These are phyloP conservation scores for Cryptotermes secundus DNA, from an alignment of 1,140 invertebrate species.

Conservation along the genomic window DNA sequence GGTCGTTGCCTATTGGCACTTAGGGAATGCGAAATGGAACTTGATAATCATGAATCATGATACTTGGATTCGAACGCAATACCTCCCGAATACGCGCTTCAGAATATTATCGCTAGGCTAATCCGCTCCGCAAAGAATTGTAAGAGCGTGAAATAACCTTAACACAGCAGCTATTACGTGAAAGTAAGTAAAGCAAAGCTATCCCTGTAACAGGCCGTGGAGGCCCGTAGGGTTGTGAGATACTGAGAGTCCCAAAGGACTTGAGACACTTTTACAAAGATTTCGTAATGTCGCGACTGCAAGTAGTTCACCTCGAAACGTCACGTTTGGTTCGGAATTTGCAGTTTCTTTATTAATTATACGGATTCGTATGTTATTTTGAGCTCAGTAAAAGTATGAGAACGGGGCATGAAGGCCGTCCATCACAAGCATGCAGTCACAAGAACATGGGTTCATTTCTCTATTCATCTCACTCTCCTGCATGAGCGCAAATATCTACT, in stretches of 20 bases:
- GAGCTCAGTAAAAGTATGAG: not conserved
- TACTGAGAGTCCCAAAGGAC: not conserved
- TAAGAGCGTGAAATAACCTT: too few species aligned
- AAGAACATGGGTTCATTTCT: not conserved
- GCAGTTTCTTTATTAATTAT: not conserved
- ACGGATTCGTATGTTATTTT: not conserved
- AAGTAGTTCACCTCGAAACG: slow-evolving; percentile 1
- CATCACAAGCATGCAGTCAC: not conserved
- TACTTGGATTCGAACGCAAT: too few species aligned
- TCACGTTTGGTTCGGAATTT: not conserved
- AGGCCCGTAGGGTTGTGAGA: too few species aligned
- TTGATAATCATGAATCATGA: too few species aligned
- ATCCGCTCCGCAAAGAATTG: too few species aligned
- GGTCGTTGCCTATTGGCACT: too few species aligned
- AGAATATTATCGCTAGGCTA: too few species aligned
- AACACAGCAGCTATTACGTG: too few species aligned
- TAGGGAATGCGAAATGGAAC: too few species aligned
- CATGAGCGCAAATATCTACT: not conserved
- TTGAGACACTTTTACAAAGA: not conserved
- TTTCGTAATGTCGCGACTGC: not conserved
- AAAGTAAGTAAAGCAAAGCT: too few species aligned
- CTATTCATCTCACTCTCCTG: not conserved
- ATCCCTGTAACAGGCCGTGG: too few species aligned
- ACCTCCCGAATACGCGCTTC: too few species aligned
- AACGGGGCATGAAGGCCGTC: not conserved